Base-by-base conservation (phyloP, 2,797 vertebrate species). In the Cuniculus paca region DNA sequence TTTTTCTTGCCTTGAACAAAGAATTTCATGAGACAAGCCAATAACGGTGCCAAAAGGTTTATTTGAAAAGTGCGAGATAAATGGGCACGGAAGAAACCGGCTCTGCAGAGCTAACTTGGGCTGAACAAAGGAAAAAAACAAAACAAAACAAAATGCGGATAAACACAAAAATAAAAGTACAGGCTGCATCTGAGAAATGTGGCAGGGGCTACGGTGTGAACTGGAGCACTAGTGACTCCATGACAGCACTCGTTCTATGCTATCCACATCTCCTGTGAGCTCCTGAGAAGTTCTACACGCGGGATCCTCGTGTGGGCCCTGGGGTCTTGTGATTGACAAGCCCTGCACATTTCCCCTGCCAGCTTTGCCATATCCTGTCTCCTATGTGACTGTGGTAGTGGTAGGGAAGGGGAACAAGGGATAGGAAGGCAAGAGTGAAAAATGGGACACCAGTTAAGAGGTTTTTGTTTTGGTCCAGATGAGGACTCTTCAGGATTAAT, bases 401-500 rank as follows among this genome's bases (percentile, higher is more conserved):
- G 24, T 26, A 11, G 8, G 34, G 2, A 1, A 9, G 11, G 1
- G 39, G 24, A 16, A 2, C 3, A 39, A 26, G 45, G 5, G 42
- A 16, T 26, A 31, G 24, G 19, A 31, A 65, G 26, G 82, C 17
- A 74, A 60, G 84, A 83, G 9, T 14, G 4, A 88, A 74, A 74
- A 63, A 12, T 11, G 45, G 2, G 61, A 79, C 54, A 75, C 16
- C 20, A 74, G 19, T 80, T 22, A 39, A 60, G 56, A 90, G 63
- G 45, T 34, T 87, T 61, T 60, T 45, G 19, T 58, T 92, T 0
- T 68, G 39, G 3, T 50, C 50, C 58, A n/a, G 14, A 72, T 72
- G 39, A 63, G 13, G 72, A 78, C 70, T 94, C 60, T 79, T 90
- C 31, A 86, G 20, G 17, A 75, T 84, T 80, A 75, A 80, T 48